phyloP scores from a whole-genome alignment of 2,797 vertebrate genomes.

The Gastrophryne carolinensis region DNA sequence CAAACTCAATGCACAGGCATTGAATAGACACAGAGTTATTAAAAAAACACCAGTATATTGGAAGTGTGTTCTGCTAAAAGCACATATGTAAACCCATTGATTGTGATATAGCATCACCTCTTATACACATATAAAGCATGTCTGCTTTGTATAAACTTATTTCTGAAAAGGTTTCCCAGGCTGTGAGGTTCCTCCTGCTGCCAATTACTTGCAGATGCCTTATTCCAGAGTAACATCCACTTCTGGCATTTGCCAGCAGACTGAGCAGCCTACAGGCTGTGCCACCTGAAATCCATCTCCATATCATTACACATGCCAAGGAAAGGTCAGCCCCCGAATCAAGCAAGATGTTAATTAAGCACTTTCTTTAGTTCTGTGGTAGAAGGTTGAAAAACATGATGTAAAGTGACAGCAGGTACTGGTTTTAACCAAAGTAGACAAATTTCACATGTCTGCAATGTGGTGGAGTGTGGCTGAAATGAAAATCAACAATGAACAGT shows the following conservation, averaged over 20 bases:
- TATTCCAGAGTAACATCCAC: neutral
- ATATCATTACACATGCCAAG: constrained; percentile 21
- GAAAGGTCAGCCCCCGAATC: constrained; percentile 23
- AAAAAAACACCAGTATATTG: no score
- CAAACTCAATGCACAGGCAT: no score
- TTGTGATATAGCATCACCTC: no score
- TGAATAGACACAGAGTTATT: no score
- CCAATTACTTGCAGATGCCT: constrained; percentile 30
- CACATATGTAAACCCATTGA: no score
- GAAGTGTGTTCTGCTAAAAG: no score
- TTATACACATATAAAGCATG: no score
- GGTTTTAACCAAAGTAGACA: neutral
- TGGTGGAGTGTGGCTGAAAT: neutral
- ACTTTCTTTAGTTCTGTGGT: constrained; percentile 4
- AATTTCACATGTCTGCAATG: neutral
- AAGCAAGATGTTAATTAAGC: constrained; percentile 22
- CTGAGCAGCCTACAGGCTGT: constrained; percentile 21
- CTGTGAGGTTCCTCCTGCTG: no score
- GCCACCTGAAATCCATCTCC: constrained; percentile 21
- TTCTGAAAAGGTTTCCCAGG: no score
- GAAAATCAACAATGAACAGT: neutral
- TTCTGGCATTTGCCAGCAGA: constrained; percentile 21
- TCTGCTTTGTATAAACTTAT: no score
- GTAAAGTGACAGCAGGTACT: neutral
- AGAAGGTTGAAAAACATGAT: neutral